Conservation (phyloP, 2,113 vertebrate species). For the Lepisosteus oculatus region DNA sequence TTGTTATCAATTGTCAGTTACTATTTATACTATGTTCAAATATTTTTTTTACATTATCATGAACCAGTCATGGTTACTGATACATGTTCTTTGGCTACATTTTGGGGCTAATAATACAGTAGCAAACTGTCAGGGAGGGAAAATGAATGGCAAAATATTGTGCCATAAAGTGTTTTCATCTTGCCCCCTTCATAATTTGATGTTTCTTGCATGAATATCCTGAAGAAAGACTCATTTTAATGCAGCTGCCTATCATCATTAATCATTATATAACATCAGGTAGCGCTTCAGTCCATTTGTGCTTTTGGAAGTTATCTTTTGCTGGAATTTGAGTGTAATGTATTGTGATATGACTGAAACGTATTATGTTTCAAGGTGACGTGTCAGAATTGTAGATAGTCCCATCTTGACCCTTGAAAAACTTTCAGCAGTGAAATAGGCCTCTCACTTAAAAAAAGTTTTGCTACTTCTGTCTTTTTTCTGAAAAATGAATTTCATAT, state of each 20-base stretch:
- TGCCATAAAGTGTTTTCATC: too few species aligned
- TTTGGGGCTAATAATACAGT: too few species aligned
- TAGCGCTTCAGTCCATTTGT: neutral
- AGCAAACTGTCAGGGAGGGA: too few species aligned
- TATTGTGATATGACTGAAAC: neutral
- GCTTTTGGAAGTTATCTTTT: neutral
- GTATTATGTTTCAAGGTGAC: slow-evolving; percentile 2
- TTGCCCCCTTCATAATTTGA: neutral
- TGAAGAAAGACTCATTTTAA: neutral
- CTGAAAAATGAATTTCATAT: too few species aligned
- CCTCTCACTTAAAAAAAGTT: too few species aligned
- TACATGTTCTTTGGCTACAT: too few species aligned
- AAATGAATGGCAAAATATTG: too few species aligned
- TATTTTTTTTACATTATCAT: too few species aligned
- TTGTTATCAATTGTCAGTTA: too few species aligned
- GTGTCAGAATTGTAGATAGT: neutral
- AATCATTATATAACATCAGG: neutral
- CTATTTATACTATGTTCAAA: too few species aligned
- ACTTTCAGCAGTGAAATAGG: neutral
- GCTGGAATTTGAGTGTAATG: neutral
- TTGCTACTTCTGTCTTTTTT: too few species aligned
- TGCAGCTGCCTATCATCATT: neutral
- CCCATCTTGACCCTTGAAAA: neutral
- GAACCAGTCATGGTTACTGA: too few species aligned
- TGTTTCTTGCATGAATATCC: neutral